Base-by-base conservation (phyloP, 2,113 vertebrate species). In the Lontra canadensis region DNA sequence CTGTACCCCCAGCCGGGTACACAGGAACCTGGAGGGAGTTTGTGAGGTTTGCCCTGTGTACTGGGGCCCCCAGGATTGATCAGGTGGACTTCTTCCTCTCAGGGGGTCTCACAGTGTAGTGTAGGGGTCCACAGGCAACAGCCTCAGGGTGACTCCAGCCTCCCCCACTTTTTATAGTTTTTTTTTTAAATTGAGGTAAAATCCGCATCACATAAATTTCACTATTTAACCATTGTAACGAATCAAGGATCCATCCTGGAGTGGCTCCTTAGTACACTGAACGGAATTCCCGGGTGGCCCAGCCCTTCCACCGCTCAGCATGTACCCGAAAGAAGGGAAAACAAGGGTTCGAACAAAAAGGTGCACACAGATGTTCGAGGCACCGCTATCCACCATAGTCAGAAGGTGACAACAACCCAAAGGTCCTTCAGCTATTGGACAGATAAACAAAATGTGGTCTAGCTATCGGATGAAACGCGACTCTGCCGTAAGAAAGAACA, bases 401-500 rank as follows among this genome's bases (percentile, higher is more conserved):
- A n/a, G 42, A 74, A 74, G 21, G 55, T 59, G 7, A 36, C 23
- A 73, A 47, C 52, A 34, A 26, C 44, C 31, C 20, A 73, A 49
- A 12, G 36, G 74, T 7, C 36, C 34, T 52, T 86, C 25, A 18
- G 2, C 12, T 11, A 9, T 52, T 5, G 52, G 44, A 18, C 18
- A 42, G 31, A 14, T 52, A 18, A 59, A 15, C 26, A 80, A 26
- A 71, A 26, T 9, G 52, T 6, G 73, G 11, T 17, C 7, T n/a
- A 5, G 10, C 23, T 10, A 0, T 5, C 11, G 20, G 0, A 10
- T 7, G 80, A 34, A 1, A 7, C 14, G 17, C 9, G 47, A 26
- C 44, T 89, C 34, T 3, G 12, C 18, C 14, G 0, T 7, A 2
- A 14, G 65, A 73, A 81, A 15, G 26, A 14, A 49, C 6, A 4